A percentile compares a stretch with the other conserved stretches of the same genome.
These are phyloP conservation scores for Corella eumyota DNA, from an alignment of 23 tunicate genomes.

Conservation along the genomic window DNA sequence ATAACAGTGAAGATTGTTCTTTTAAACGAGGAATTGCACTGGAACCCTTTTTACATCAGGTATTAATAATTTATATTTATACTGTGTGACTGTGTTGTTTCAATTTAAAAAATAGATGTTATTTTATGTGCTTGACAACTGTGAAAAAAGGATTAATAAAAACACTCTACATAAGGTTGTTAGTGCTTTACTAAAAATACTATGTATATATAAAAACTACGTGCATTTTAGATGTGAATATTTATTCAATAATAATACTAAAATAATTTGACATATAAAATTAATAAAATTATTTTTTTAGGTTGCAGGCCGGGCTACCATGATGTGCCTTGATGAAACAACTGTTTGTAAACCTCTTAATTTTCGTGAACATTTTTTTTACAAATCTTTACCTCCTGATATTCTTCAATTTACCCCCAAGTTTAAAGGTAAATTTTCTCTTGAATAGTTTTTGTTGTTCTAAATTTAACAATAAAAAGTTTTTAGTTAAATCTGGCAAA, in stretches of 20 bases:
- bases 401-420: conserved; percentile 77
- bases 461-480: neutral
- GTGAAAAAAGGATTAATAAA: too few species aligned
- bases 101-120: too few species aligned
- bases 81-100: too few species aligned
- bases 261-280: too few species aligned
- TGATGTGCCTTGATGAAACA: conserved; percentile 89
- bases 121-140: too few species aligned
- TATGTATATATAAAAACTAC: too few species aligned
- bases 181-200: too few species aligned
- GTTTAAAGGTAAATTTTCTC: conserved; percentile 74
- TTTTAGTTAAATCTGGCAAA: too few species aligned
- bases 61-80: conserved; percentile 3
- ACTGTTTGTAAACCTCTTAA: conserved; percentile 97
- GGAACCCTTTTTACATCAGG: conserved; percentile 84
- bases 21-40: conserved; percentile 40
- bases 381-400: conserved; percentile 85
- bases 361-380: conserved; percentile 85
- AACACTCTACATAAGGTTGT: too few species aligned
- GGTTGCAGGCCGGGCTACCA: conserved; percentile 94
- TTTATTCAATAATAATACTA: too few species aligned
- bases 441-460: neutral
- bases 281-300: too few species aligned
- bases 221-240: too few species aligned
- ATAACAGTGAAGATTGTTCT: conserved; percentile 17